Percentiles rank a stretch among this genome's conserved stretches.
These are phyloP conservation scores for Agrenia bidenticulata DNA, from an alignment of 2,888 invertebrate species.

Conservation along the genomic window DNA sequence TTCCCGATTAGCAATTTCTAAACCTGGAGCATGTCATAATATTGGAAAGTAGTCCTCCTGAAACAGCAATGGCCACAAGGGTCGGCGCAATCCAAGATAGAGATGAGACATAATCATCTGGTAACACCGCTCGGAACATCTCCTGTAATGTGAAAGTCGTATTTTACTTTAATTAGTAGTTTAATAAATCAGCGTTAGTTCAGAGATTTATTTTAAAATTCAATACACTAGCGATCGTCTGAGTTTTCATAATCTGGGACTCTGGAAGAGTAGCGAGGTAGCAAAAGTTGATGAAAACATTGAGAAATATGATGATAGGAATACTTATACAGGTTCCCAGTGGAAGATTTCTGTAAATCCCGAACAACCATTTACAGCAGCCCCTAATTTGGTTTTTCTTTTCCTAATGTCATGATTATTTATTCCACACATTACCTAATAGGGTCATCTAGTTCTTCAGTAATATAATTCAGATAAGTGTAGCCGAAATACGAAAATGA, in stretches of 20 bases:
- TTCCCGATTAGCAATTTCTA: no score
- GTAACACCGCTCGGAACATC: slow-evolving; percentile 10
- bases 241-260: slow-evolving; percentile 10
- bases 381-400: not conserved
- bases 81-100: slow-evolving; percentile 26
- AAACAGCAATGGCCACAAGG: slow-evolving; percentile 23
- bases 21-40: slow-evolving; percentile 30
- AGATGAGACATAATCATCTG: not conserved
- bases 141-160: slow-evolving; percentile 13
- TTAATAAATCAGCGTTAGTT: not conserved
- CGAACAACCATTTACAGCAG: no score
- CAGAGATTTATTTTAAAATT: not conserved
- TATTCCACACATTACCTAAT: slow-evolving; percentile 1
- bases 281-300: slow-evolving; percentile 28
- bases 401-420: not conserved
- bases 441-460: slow-evolving; percentile 31
- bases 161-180: not conserved
- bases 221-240: slow-evolving; percentile 26
- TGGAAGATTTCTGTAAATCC: slow-evolving; percentile 17
- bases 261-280: slow-evolving; percentile 24
- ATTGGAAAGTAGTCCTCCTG: slow-evolving; percentile 14
- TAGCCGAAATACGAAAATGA: slow-evolving; percentile 31
- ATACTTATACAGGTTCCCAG: slow-evolving; percentile 9
- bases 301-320: slow-evolving; percentile 22
- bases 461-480: slow-evolving; percentile 23